A percentile compares a stretch with the other conserved stretches of the same genome.
phyloP scores from a whole-genome alignment of 2,113 vertebrate species.

The Amblyornis subalaris region DNA sequence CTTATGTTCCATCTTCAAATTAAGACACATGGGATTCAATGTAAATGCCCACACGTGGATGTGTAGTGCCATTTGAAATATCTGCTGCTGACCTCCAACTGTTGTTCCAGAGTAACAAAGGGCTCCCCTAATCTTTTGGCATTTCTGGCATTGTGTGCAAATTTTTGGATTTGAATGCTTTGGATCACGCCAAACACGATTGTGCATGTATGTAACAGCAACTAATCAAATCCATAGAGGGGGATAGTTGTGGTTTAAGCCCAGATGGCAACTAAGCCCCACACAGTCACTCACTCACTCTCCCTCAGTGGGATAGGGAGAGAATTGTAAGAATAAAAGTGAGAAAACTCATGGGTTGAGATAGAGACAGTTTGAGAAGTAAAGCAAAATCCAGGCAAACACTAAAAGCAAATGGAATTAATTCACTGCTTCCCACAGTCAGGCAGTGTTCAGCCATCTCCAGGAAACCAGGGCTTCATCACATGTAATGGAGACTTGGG shows the following conservation, averaged over 20 bases:
- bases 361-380: background rate
- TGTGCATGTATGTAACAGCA: background rate
- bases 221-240: background rate
- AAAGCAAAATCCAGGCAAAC: accelerated
- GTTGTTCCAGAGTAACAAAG: background rate
- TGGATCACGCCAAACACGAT: background rate
- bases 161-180: background rate
- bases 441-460: background rate
- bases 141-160: background rate
- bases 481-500: background rate
- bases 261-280: background rate
- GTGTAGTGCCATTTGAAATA: background rate
- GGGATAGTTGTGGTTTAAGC: background rate
- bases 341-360: background rate
- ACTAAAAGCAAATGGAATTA: background rate
- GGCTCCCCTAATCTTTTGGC: background rate
- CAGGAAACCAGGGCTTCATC: background rate
- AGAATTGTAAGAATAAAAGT: background rate
- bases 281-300: background rate
- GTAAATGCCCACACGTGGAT: background rate
- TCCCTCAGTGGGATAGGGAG: background rate
- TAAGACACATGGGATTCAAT: background rate
- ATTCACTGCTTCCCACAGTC: background rate
- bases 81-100: background rate
- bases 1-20: background rate